phyloP scores from a whole-genome alignment of 1,140 invertebrate species.

The Bombus soroeensis region DNA sequence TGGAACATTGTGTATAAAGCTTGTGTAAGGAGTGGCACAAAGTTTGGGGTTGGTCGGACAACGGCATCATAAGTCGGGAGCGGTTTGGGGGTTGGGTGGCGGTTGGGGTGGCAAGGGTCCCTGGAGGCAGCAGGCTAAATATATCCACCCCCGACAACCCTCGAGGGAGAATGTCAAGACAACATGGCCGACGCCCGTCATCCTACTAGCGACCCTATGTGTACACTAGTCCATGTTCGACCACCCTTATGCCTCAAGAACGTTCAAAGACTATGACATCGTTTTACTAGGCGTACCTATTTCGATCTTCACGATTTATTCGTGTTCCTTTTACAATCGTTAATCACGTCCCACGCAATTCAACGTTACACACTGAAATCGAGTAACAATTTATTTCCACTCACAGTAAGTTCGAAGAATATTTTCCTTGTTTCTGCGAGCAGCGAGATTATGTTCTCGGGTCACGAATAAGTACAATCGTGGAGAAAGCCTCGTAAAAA shows the following conservation, averaged over 20 bases:
- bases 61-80: constrained; percentile 80
- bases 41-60: constrained; percentile 78
- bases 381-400: background rate
- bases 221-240: constrained; percentile 78
- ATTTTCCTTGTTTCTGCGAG: constrained; percentile 29
- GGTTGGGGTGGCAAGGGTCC: constrained; percentile 77
- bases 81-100: constrained; percentile 76
- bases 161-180: constrained; percentile 83
- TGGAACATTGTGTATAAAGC: constrained; percentile 64
- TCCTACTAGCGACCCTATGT: constrained; percentile 78
- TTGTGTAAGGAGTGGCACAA: constrained; percentile 68
- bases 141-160: constrained; percentile 82
- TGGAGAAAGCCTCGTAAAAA: constrained; percentile 61
- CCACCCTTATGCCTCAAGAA: constrained; percentile 72
- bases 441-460: constrained; percentile 55
- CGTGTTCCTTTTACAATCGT: background rate
- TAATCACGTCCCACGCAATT: constrained; percentile 25
- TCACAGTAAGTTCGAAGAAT: background rate
- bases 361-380: background rate
- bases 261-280: constrained; percentile 72
- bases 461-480: constrained; percentile 60
- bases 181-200: constrained; percentile 83
- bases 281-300: background rate
- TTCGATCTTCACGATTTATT: too few relatives aligned
- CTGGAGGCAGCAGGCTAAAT: constrained; percentile 83